A percentile compares a stretch with the other conserved stretches of the same genome.
phyloP scores from a whole-genome alignment of 1,140 invertebrate genomes.

The Megalonaias nervosa region DNA sequence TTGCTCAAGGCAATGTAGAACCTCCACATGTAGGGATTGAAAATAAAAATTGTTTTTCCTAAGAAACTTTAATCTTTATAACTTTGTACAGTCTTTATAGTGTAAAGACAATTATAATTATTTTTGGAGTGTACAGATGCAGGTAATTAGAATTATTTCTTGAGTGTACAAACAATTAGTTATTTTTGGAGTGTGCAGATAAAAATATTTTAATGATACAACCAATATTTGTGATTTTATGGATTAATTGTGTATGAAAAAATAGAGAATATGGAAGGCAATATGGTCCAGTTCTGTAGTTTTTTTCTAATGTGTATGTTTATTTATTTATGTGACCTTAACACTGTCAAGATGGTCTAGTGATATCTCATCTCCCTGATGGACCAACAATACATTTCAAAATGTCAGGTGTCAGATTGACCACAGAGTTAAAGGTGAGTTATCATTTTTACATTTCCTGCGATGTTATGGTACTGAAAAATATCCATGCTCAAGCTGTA shows the following conservation, averaged over 20 bases:
- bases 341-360: constrained; percentile 80
- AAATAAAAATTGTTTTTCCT: no score
- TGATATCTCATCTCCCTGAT: constrained; percentile 94
- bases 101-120: no score
- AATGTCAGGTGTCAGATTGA: constrained; percentile 72
- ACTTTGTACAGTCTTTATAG: no score
- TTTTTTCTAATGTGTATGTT: not conserved
- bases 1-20: no score
- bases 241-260: not conserved
- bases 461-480: not conserved
- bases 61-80: no score
- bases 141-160: no score
- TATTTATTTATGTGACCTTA: constrained; percentile 20
- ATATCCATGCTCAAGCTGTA: not conserved
- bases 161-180: no score
- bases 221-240: not conserved
- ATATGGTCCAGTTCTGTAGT: not conserved
- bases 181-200: no score
- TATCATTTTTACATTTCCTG: not conserved
- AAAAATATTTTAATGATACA: no score
- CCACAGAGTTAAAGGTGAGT: constrained; percentile 72
- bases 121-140: no score
- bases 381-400: constrained; percentile 94
- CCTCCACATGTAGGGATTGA: no score
- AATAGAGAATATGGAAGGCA: not conserved